phyloP scores from a whole-genome alignment of 2,888 invertebrate genomes.

The Steinernema hermaphroditum region DNA sequence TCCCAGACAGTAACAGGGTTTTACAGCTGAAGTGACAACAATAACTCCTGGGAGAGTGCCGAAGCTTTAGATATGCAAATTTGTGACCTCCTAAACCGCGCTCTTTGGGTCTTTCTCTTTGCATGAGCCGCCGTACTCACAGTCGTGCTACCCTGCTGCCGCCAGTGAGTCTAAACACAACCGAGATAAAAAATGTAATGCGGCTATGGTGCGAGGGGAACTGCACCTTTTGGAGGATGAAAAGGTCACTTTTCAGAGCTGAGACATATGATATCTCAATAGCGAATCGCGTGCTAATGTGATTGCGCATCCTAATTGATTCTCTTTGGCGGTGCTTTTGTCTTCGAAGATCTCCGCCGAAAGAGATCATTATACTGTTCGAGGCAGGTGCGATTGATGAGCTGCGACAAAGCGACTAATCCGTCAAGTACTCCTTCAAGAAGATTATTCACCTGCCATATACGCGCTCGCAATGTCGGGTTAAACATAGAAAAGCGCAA shows the following conservation, averaged over 20 bases:
- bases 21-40: constrained; percentile 15
- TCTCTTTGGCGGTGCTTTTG: neutral
- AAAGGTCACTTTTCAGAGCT: neutral
- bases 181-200: too few relatives aligned
- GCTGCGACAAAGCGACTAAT: constrained; percentile 20
- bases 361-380: neutral
- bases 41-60: neutral
- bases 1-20: neutral
- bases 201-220: too few relatives aligned
- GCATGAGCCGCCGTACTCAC: too few relatives aligned
- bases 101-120: neutral
- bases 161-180: too few relatives aligned
- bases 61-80: constrained; percentile 11
- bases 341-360: neutral
- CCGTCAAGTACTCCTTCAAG: too few relatives aligned
- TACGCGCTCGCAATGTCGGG: too few relatives aligned
- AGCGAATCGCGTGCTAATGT: neutral
- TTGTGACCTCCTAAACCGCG: neutral
- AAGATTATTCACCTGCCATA: too few relatives aligned
- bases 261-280: constrained; percentile 24
- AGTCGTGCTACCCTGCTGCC: too few relatives aligned
- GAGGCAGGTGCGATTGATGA: constrained; percentile 26
- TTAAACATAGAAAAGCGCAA: too few relatives aligned
- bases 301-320: constrained; percentile 20
- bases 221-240: neutral